Evolutionary conservation across 2,797 vertebrate genomes (phyloP), one percentile per base, ranked within the genome.

Genomic region (Betta splendens): DNA sequence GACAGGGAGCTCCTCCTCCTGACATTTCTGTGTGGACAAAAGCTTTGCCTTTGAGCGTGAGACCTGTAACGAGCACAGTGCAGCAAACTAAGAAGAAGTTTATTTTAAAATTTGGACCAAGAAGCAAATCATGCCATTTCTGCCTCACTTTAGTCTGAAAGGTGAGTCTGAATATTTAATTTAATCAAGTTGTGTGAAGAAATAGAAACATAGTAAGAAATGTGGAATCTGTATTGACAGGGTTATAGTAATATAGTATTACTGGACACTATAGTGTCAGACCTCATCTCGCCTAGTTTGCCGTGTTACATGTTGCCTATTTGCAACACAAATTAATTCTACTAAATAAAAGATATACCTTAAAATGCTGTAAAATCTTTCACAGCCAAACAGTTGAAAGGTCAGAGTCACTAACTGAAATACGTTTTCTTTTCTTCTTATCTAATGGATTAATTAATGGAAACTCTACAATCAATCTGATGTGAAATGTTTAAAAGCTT

Each of bases 1-100:
- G 26, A 31, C 64, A 65, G 64, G 58, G 69, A 56, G 83, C 87
- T 82, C 87, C 89, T 85, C 89, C 87, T 81, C 83, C 66, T 62
- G 59, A 52, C 59, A 49, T 53, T 36, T 74, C 54, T 38, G 46
- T 38, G 28, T 35, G 60, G 54, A 81, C 69, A 82, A 76, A 80
- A 66, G 59, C 54, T 40, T 72, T 57, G 64, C 35, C 49, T 65
- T 42, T 74, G 58, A 46, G 31, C 50, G 8, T 59, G 49, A 70
- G 70, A 57, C 46, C 66, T 55, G 73, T 53, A 63, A 26, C 48
- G 26, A 74, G 59, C 60, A 51, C 60, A 76, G 61, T 16, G 18
- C 57, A 61, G 40, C 70, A 62, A 64, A 64, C 65, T 64, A 35
- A 52, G 65, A 70, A 75, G 65, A 78, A 49, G 64, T 72, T 54